Base-by-base conservation (phyloP, 2,888 invertebrate species). In the Prosapia bicincta region DNA sequence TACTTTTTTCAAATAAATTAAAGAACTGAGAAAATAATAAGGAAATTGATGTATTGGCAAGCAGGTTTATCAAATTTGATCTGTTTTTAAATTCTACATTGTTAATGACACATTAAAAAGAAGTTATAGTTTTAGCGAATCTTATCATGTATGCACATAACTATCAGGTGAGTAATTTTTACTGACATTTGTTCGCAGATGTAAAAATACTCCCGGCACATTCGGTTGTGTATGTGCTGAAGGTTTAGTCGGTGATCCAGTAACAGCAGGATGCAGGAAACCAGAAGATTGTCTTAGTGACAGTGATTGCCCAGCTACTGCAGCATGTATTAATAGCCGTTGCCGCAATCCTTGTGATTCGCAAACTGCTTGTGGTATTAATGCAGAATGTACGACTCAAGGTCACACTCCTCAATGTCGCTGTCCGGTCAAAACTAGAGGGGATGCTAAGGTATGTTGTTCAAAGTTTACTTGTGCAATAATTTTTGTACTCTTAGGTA, bases 241-340 rank as follows among this genome's bases (percentile, higher is more conserved):
- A 81, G 94, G 94, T 74, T 88, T 94, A 25, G 89, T 96, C 72
- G 93, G 95, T 26, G 96, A 96, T 86, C 90, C 92, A 7, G 86
- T 88, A 30, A 88, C 88, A 75, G 88, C 88, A 0, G 95, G 93
- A 32, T 96, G 96, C 82, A 90, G 92, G 79, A 89, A 90, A 83
- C 94, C 96, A 0, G 95, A 94, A 69, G 94, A 94, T 83, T 96
- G 96, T 82, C 89, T 90, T 79, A 88, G 91, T 1, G 92, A 95
- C 82, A 86, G 89, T 1, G 95, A 96, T 81, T 96, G 96, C 83
- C 93, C 95, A 0, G 87, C 88, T 9, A 89, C 91, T 72, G 93
- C 95, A 0, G 89, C 91, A 80, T 96, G 96, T 81, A 85, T 89
- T 66, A 90, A 92, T 76, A 90, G 92, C 77, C 90, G 89, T 69